Evolutionary conservation across 2,888 invertebrate genomes (phyloP).

Genomic region (Salpingus planirostris): DNA sequence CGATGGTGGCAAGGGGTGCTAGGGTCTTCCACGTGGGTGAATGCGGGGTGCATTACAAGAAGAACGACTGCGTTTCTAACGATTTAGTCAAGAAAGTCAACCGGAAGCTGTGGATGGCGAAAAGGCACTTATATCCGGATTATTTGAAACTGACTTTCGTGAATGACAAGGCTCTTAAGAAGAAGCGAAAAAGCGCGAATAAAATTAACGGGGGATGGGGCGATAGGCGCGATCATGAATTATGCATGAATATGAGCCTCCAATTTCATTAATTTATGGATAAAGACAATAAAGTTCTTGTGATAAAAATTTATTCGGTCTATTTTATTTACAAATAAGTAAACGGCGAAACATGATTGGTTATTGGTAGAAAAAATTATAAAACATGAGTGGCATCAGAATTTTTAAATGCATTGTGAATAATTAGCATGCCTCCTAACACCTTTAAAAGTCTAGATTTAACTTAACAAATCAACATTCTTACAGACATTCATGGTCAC

Average conservation of each 20-base stretch:
- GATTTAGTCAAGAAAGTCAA: conserved; percentile 78
- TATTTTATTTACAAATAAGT: too few species aligned
- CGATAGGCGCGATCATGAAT: conserved; percentile 73
- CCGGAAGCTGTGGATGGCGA: conserved; percentile 63
- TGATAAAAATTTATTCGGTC: too few species aligned
- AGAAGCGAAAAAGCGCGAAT: conserved; percentile 71
- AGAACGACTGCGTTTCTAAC: conserved; percentile 80
- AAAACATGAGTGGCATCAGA: too few species aligned
- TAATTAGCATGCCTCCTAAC: too few species aligned
- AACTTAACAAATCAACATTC: too few species aligned
- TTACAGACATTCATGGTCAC: too few species aligned
- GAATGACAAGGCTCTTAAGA: conserved; percentile 56
- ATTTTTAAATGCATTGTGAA: too few species aligned
- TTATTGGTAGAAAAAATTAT: too few species aligned
- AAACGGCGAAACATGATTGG: too few species aligned
- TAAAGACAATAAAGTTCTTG: too few species aligned
- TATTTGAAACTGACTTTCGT: conserved; percentile 59
- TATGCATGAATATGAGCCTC: conserved; percentile 68
- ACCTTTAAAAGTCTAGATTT: too few species aligned
- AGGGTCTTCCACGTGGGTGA: conserved; percentile 98
- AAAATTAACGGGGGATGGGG: conserved; percentile 99
- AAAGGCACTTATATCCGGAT: conserved; percentile 61
- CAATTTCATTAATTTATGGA: conserved; percentile 23
- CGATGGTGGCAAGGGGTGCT: conserved; percentile 86
- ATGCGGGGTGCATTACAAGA: conserved; percentile 95